These are phyloP conservation scores for Scaptomyza montana DNA, from an alignment of 1,140 invertebrate species.

Conservation along the genomic window DNA sequence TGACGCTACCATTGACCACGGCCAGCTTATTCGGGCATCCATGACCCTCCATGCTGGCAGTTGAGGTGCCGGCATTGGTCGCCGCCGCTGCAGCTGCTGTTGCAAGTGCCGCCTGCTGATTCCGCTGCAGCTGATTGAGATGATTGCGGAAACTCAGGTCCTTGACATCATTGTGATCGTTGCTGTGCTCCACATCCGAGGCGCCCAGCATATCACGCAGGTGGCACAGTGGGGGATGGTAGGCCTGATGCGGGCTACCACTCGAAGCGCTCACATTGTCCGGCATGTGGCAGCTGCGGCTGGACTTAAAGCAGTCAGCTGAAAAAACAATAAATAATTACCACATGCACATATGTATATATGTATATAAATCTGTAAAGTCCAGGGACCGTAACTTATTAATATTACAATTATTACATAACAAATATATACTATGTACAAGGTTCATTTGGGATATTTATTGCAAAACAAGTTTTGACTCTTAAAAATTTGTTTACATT, in stretches of 20 bases:
- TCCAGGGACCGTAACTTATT: conserved; percentile 8
- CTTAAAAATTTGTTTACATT: too few species aligned
- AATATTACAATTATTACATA: neutral
- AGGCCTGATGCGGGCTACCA: conserved; percentile 79
- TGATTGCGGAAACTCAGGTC: conserved; percentile 82
- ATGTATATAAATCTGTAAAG: too few species aligned
- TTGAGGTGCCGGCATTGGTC: conserved; percentile 42
- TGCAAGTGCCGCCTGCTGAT: conserved; percentile 58
- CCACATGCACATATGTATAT: too few species aligned
- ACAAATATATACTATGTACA: too few species aligned
- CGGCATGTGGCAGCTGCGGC: conserved; percentile 83
- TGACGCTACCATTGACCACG: conserved; percentile 20
- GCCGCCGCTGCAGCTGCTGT: conserved; percentile 39
- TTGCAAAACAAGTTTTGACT: too few species aligned
- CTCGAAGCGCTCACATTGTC: conserved; percentile 83
- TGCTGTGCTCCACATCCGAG: conserved; percentile 84
- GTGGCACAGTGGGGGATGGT: conserved; percentile 83
- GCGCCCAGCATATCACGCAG: conserved; percentile 80
- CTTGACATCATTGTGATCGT: conserved; percentile 89
- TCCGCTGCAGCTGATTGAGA: conserved; percentile 75
- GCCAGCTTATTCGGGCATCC: conserved; percentile 26
- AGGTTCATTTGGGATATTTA: too few species aligned
- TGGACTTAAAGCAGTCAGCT: conserved; percentile 85
- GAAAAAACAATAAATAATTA: conserved; percentile 23
- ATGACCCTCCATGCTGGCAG: conserved; percentile 38